Percentiles rank a stretch among this genome's conserved stretches.
These are phyloP conservation scores for Pomacea maculata DNA, from an alignment of 1,140 invertebrate genomes.

Conservation along the genomic window DNA sequence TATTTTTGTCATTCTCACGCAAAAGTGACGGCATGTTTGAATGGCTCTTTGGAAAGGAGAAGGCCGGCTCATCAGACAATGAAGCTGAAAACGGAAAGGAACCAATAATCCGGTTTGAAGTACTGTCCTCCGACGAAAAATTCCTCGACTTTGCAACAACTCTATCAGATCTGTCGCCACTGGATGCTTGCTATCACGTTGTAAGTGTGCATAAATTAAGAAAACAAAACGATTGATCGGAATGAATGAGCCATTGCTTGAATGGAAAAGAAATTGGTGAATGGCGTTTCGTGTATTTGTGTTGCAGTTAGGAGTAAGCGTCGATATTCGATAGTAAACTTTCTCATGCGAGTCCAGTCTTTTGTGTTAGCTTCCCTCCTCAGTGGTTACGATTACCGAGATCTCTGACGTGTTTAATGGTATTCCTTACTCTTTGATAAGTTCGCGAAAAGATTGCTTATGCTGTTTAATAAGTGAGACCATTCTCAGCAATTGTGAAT, in stretches of 20 bases:
- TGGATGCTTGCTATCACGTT: slow-evolving; percentile 75
- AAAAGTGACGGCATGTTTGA: slow-evolving; percentile 24
- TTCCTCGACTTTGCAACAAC: slow-evolving; percentile 74
- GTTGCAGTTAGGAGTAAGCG: not conserved
- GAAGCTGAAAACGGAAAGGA: slow-evolving; percentile 11
- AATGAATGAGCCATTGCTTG: too few species aligned
- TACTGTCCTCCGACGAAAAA: slow-evolving; percentile 73
- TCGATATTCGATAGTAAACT: not conserved
- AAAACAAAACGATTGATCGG: not conserved
- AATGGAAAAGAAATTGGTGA: too few species aligned
- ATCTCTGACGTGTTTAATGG: too few species aligned
- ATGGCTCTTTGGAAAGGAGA: slow-evolving; percentile 44
- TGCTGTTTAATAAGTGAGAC: too few species aligned
- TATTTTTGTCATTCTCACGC: not conserved
- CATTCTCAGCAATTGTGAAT: too few species aligned
- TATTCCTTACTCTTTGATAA: too few species aligned
- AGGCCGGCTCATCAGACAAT: slow-evolving; percentile 10
- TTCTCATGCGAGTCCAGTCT: too few species aligned
- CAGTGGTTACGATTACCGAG: too few species aligned
- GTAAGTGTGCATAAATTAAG: slow-evolving; percentile 54
- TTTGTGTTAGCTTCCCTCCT: too few species aligned
- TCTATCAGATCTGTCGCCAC: slow-evolving; percentile 69
- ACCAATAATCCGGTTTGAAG: slow-evolving; percentile 67
- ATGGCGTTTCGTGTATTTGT: not conserved
- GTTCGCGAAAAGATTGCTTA: too few species aligned